These are phyloP conservation scores for Todiramphus saurophagus DNA, from an alignment of 2,113 vertebrate species.

Conservation along the genomic window DNA sequence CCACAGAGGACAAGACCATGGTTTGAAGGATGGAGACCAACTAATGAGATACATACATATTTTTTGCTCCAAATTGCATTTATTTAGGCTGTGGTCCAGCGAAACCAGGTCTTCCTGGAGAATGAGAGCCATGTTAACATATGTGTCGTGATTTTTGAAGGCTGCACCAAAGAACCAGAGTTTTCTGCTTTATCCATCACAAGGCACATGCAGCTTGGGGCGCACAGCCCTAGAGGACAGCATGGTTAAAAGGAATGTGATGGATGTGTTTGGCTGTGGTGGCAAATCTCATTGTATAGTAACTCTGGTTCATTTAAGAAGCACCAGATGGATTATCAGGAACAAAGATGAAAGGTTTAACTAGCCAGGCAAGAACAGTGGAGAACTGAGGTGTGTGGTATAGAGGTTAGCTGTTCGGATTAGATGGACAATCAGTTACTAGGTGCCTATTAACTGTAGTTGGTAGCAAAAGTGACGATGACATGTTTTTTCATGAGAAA, in stretches of 20 bases:
- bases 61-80: background rate
- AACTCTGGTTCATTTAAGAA: background rate
- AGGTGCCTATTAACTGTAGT: background rate
- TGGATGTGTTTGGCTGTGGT: background rate
- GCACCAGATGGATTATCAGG: background rate
- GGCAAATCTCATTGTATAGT: background rate
- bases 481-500: background rate
- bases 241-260: background rate
- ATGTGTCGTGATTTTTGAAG: background rate
- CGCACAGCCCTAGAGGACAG: background rate
- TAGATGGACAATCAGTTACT: background rate
- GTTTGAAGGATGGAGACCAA: background rate
- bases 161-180: background rate
- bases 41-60: background rate
- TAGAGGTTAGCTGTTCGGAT: background rate
- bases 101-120: background rate
- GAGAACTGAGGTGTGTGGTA: rapidly evolving
- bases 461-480: background rate
- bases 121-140: background rate
- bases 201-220: background rate
- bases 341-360: background rate
- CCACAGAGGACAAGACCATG: background rate
- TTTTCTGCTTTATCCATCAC: background rate
- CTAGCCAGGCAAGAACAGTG: background rate
- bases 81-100: background rate